phyloP scores from a whole-genome alignment of 2,113 vertebrate genomes.

The Calonectris borealis region DNA sequence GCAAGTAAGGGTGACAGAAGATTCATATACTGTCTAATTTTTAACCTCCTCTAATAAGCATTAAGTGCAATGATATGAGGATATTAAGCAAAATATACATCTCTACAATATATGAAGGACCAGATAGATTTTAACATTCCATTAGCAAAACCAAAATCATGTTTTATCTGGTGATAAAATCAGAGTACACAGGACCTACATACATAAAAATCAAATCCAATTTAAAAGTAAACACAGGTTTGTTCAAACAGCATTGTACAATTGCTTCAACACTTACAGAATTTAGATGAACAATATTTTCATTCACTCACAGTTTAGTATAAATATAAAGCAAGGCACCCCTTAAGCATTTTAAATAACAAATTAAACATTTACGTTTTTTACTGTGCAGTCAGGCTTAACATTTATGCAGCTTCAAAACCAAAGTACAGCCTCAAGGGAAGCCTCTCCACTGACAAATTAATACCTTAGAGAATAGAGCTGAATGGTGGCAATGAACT shows the following conservation, averaged over 20 bases:
- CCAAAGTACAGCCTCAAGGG: conserved; percentile 83
- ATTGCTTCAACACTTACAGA: conserved; percentile 67
- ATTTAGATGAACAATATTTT: conserved; percentile 78
- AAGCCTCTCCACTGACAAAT: conserved; percentile 86
- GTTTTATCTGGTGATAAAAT: conserved; percentile 30
- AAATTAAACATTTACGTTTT: conserved; percentile 89
- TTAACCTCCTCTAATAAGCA: neutral
- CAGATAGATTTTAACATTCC: neutral
- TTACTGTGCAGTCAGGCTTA: conserved; percentile 84
- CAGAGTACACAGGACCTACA: conserved; percentile 48
- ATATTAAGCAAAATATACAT: conserved; percentile 17
- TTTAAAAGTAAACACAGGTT: conserved; percentile 66
- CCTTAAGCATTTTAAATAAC: conserved; percentile 82
- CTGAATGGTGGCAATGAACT: conserved; percentile 91
- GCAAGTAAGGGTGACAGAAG: neutral
- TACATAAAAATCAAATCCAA: conserved; percentile 70
- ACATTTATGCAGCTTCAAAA: conserved; percentile 85
- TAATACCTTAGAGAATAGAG: conserved; percentile 89
- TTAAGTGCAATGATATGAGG: neutral
- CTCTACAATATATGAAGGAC: neutral
- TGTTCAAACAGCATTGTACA: conserved; percentile 20
- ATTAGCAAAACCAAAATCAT: conserved; percentile 32
- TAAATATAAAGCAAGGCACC: conserved; percentile 83
- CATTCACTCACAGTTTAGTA: conserved; percentile 78
- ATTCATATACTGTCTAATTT: neutral